A percentile compares a stretch with the other conserved stretches of the same genome.
Evolutionary conservation across 2,888 invertebrate species (phyloP).

Genomic region (Operophtera brumata): DNA sequence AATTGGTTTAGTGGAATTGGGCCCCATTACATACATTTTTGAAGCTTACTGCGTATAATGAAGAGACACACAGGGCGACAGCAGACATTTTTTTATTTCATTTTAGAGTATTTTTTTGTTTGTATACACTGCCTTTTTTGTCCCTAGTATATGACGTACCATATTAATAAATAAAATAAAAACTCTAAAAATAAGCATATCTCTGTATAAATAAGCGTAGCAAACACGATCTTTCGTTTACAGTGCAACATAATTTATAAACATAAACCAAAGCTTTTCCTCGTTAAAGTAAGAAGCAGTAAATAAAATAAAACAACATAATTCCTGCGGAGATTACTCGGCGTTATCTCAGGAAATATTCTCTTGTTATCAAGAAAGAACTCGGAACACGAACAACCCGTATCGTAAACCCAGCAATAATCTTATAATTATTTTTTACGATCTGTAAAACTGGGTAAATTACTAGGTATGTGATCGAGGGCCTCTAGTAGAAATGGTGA

Average conservation of each 20-base stretch:
- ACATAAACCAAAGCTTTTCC: conserved; percentile 14
- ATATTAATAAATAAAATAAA: too few species aligned
- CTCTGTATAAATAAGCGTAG: background rate
- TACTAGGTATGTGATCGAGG: conserved; percentile 6
- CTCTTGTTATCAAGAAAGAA: conserved; percentile 38
- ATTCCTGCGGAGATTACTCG: conserved; percentile 48
- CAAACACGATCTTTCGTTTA: background rate
- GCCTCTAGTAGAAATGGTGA: background rate
- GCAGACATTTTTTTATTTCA: too few species aligned
- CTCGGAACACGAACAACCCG: conserved; percentile 38
- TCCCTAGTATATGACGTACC: too few species aligned
- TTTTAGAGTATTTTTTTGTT: too few species aligned
- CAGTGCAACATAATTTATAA: conserved; percentile 9
- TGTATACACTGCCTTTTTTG: too few species aligned
- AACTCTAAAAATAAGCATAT: too few species aligned
- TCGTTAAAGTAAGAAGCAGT: conserved; percentile 18
- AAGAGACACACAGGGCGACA: too few species aligned
- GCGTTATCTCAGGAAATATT: conserved; percentile 40
- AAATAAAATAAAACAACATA: conserved; percentile 48
- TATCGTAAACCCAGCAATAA: conserved; percentile 28
- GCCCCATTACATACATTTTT: too few species aligned
- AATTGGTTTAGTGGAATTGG: too few species aligned
- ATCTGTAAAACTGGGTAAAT: conserved; percentile 12
- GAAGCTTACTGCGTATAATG: too few species aligned
- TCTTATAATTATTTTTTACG: conserved; percentile 26